phyloP scores from a whole-genome alignment of 2,888 invertebrate species.

The Hydrotaea cyrtoneurina region DNA sequence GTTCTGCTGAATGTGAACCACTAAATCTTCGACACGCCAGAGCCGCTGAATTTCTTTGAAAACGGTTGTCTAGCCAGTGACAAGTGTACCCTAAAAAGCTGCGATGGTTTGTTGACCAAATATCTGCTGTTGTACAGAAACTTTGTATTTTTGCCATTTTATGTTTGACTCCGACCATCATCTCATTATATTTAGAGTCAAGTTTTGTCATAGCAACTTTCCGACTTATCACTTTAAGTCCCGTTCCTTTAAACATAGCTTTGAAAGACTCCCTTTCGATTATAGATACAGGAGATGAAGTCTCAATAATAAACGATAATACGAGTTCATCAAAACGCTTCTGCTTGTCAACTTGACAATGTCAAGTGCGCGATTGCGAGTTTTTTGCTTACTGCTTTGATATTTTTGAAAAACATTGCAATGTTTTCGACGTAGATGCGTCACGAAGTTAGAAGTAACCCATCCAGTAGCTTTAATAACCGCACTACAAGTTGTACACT shows the following conservation, averaged over 20 bases:
- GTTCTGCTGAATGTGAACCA: conserved; percentile 39
- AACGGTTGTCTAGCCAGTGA: conserved; percentile 48
- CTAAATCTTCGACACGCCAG: conserved; percentile 42
- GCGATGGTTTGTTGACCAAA: conserved; percentile 45
- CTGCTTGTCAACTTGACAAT: too few relatives aligned
- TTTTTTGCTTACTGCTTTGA: background rate
- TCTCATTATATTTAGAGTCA: background rate
- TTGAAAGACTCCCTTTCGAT: background rate
- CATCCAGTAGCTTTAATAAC: conserved; percentile 1
- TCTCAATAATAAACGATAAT: conserved; percentile 1
- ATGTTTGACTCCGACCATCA: too few relatives aligned
- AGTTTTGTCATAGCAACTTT: background rate
- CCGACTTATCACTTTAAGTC: background rate
- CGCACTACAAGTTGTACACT: conserved; percentile 1
- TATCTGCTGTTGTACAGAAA: conserved; percentile 55
- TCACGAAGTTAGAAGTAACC: conserved; percentile 1
- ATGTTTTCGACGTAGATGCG: conserved; percentile 1
- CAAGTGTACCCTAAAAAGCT: conserved; percentile 48
- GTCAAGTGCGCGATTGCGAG: background rate
- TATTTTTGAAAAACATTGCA: conserved; percentile 1
- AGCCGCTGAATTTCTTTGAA: conserved; percentile 30
- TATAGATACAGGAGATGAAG: conserved; percentile 1
- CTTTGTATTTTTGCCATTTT: too few relatives aligned
- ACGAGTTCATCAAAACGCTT: conserved; percentile 1
- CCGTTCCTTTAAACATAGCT: conserved; percentile 1